phyloP scores from a whole-genome alignment of 2,113 vertebrate genomes.

The Platysternon megacephalum region DNA sequence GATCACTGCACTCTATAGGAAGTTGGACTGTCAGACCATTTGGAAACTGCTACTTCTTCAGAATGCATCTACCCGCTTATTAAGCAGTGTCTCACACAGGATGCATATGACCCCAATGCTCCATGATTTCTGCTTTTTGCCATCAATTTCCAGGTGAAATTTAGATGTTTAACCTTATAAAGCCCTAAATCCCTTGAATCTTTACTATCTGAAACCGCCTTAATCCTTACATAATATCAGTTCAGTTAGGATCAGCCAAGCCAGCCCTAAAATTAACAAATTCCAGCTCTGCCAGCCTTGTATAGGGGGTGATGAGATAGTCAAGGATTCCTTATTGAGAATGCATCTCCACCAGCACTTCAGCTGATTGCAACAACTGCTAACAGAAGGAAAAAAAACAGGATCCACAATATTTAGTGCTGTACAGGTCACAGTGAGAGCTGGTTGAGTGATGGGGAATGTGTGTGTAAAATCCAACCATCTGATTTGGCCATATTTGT shows the following conservation, averaged over 20 bases:
- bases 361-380: neutral
- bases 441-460: neutral
- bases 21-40: neutral
- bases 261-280: neutral
- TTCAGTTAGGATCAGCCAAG: neutral
- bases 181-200: neutral
- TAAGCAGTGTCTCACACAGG: neutral
- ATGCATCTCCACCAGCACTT: neutral
- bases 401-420: neutral
- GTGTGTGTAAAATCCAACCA: accelerated
- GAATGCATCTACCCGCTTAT: neutral
- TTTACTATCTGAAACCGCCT: neutral
- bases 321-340: neutral
- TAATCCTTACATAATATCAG: too few relatives aligned
- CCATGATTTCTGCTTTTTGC: neutral
- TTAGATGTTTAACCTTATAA: neutral
- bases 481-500: neutral
- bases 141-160: neutral
- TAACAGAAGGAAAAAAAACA: neutral
- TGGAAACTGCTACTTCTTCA: neutral
- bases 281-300: neutral
- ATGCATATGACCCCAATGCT: accelerated
- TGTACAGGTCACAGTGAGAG: accelerated
- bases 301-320: neutral
- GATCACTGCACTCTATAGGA: neutral